These are phyloP conservation scores for Helicoverpa zea DNA, from an alignment of 1,140 invertebrate genomes.

Conservation along the genomic window DNA sequence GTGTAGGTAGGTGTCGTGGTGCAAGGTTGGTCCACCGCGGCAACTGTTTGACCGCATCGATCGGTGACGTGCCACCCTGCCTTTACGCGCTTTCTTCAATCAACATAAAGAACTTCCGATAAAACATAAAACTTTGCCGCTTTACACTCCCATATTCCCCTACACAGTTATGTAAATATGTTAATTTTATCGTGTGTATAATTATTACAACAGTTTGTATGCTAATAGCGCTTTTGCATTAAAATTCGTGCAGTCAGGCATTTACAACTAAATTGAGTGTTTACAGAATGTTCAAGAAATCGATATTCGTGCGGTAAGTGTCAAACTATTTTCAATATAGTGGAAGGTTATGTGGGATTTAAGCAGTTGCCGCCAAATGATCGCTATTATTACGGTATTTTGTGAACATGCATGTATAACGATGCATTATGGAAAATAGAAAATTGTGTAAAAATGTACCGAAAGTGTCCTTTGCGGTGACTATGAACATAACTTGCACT, in stretches of 20 bases:
- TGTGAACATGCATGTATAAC: too few species aligned
- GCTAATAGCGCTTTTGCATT: background rate
- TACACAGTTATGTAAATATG: background rate
- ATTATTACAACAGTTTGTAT: background rate
- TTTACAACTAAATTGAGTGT: conserved; percentile 13
- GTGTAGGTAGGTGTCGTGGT: conserved; percentile 41
- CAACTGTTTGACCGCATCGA: conserved; percentile 72
- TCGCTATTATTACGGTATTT: too few species aligned
- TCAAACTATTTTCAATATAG: conserved; percentile 7
- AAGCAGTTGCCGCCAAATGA: background rate
- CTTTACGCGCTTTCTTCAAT: conserved; percentile 34
- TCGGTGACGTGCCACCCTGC: conserved; percentile 62
- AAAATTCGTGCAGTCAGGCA: conserved; percentile 10
- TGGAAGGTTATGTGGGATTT: conserved; percentile 6
- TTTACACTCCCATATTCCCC: background rate
- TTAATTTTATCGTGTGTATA: background rate
- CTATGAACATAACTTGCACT: too few species aligned
- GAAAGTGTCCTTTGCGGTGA: too few species aligned
- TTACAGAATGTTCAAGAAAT: conserved; percentile 7
- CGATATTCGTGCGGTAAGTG: background rate
- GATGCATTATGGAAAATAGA: too few species aligned
- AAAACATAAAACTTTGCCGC: background rate
- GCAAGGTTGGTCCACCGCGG: conserved; percentile 68
- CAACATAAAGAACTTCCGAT: conserved; percentile 39
- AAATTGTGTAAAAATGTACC: too few species aligned